Percentiles rank a stretch among this genome's conserved stretches.
Conservation (phyloP, 2,888 invertebrate species). For the Monopis laevigella region DNA sequence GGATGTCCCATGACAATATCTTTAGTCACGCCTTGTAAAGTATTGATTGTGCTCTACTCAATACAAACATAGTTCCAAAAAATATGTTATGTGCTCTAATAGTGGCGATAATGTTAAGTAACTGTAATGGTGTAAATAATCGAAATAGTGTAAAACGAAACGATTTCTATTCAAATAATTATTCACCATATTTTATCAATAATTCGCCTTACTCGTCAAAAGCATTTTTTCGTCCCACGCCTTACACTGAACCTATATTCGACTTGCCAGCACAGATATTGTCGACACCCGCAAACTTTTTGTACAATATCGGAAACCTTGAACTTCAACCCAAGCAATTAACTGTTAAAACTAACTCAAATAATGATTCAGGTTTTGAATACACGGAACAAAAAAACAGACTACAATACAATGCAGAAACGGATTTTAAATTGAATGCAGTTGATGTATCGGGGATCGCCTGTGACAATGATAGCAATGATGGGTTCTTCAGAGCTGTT, state of each 20-base stretch:
- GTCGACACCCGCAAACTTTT: background rate
- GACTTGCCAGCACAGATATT: background rate
- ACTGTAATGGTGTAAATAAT: background rate
- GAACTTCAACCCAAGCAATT: conserved; percentile 1
- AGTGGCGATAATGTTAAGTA: too few relatives aligned
- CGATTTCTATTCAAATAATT: background rate
- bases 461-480: conserved; percentile 1
- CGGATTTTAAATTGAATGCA: background rate
- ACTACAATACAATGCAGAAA: conserved; percentile 3
- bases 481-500: background rate
- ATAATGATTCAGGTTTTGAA: conserved; percentile 1
- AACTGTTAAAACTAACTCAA: background rate
- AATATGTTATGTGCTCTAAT: too few relatives aligned
- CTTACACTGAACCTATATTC: background rate
- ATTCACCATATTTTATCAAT: background rate
- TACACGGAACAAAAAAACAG: background rate
- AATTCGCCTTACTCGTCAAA: background rate
- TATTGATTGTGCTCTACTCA: too few relatives aligned
- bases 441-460: background rate
- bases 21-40: too few relatives aligned
- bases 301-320: conserved; percentile 1
- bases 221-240: background rate
- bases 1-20: too few relatives aligned
- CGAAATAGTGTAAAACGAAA: background rate
- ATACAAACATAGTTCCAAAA: too few relatives aligned